Evolutionary conservation across 2,888 invertebrate genomes (phyloP), one percentile per base, ranked within the genome.

Genomic region (Phorcus lineatus): DNA sequence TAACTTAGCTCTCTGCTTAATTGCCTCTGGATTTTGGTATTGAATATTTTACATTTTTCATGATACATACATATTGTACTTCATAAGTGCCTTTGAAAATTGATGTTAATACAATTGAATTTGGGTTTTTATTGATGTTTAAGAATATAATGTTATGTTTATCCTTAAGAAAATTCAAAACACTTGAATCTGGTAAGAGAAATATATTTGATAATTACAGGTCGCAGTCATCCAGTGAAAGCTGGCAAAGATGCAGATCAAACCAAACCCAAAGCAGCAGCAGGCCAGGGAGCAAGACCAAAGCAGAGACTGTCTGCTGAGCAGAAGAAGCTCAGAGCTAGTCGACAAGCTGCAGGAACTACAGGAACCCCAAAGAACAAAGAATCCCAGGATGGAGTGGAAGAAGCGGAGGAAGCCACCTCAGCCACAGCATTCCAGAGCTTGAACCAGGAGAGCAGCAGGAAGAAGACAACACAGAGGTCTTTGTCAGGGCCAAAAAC

Each of bases 381-480:
- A n/a, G 4, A 62, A 40, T 55, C n/a, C 11, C 22, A 55, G 36
- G 85, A 85, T 0, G 88, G 86, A 17, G 84, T 89, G 40, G 90
- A 91, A 83, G 78, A 89, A 9, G 91, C 89, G 2, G 88, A 90
- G 78, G 91, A 91, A 82, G 91, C 91, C 2, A 88, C 88, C 24
- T 90, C 91, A 24, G 89, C 90, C 36, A 88, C 89, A 81, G 91
- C 92, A 17, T 88, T 90, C 79, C 91, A 91, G 80, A 88, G 89
- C 7, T 84, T 92, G 53, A 90, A 91, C 80, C 89, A 90, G 76
- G 79, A 78, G 19, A 62, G 76, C 36, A 76, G 76, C 74, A 31
- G 77, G 11, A 36, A 47, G 3, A 77, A 86, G 16, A 53, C 84
- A 24, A 82, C 82, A 19, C 74, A 82, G 2, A 84, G 83, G n/a